Percentiles rank a stretch among this genome's conserved stretches.
phyloP scores from a whole-genome alignment of 2,888 invertebrate genomes.

The Agrochola litura region DNA sequence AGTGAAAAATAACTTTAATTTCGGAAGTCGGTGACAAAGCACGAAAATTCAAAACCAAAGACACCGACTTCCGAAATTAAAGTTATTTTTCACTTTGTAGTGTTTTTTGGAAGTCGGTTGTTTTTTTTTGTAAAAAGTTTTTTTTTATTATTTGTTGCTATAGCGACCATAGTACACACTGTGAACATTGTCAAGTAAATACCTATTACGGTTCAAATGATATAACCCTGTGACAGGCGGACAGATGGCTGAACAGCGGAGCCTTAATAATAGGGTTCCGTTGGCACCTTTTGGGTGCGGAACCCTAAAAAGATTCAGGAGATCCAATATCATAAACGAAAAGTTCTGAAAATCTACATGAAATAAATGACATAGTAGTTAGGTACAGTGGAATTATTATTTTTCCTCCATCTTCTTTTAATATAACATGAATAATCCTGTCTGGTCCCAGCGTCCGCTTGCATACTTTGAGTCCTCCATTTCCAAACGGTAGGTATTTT shows the following conservation, averaged over 20 bases:
- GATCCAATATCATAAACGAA: background rate
- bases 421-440: conserved; percentile 1
- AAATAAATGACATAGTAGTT: background rate
- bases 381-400: background rate
- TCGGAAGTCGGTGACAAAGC: too few relatives aligned
- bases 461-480: background rate
- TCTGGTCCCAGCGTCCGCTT: background rate
- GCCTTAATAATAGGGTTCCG: background rate
- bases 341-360: background rate
- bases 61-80: too few relatives aligned
- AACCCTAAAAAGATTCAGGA: background rate
- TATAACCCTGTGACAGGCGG: background rate
- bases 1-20: too few relatives aligned
- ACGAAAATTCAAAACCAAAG: too few relatives aligned
- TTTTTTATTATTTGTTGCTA: background rate
- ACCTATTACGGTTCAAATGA: background rate
- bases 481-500: background rate
- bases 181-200: background rate
- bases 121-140: background rate
- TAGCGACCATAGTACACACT: background rate
- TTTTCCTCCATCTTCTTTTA: background rate
- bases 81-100: too few relatives aligned
- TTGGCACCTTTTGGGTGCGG: background rate
- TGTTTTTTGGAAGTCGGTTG: too few relatives aligned
- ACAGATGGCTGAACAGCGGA: background rate